Evolutionary conservation across 2,113 vertebrate species (phyloP).

Genomic region (Ammodytes dubius): DNA sequence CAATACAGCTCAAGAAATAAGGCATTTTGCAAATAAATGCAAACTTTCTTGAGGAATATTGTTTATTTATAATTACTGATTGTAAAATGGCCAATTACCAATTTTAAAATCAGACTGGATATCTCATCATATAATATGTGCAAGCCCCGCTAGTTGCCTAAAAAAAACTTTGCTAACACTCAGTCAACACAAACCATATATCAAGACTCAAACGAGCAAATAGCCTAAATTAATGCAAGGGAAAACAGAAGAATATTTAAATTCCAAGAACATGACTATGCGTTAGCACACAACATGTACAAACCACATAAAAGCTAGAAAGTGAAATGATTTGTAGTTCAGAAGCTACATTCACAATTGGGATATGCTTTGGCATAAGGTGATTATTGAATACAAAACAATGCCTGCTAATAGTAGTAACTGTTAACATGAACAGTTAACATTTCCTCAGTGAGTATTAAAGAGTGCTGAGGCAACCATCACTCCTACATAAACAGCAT

Average conservation of each 20-base stretch:
- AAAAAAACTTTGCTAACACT: conserved; percentile 23
- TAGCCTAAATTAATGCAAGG: conserved; percentile 25
- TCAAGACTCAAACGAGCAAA: conserved; percentile 23
- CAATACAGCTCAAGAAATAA: conserved; percentile 65
- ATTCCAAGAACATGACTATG: neutral
- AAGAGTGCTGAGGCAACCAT: conserved; percentile 23
- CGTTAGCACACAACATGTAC: conserved; percentile 27
- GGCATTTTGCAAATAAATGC: conserved; percentile 62
- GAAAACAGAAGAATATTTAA: conserved; percentile 1
- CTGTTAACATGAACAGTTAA: conserved; percentile 4
- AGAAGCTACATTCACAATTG: conserved; percentile 72
- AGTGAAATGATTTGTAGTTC: conserved; percentile 50
- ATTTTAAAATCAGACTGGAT: conserved; percentile 18
- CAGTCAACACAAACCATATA: conserved; percentile 34
- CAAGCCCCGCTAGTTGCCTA: conserved; percentile 46
- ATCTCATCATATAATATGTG: conserved; percentile 36
- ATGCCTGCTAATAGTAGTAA: neutral
- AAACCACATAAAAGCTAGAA: conserved; percentile 65
- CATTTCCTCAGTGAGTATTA: conserved; percentile 8
- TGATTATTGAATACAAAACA: conserved; percentile 39
- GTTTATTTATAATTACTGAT: conserved; percentile 36
- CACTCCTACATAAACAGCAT: neutral
- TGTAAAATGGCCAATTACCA: conserved; percentile 43
- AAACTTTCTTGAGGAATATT: conserved; percentile 48
- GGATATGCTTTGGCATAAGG: conserved; percentile 78